Evolutionary conservation across 2,888 invertebrate genomes (phyloP).

Genomic region (Drosophila macrospina): DNA sequence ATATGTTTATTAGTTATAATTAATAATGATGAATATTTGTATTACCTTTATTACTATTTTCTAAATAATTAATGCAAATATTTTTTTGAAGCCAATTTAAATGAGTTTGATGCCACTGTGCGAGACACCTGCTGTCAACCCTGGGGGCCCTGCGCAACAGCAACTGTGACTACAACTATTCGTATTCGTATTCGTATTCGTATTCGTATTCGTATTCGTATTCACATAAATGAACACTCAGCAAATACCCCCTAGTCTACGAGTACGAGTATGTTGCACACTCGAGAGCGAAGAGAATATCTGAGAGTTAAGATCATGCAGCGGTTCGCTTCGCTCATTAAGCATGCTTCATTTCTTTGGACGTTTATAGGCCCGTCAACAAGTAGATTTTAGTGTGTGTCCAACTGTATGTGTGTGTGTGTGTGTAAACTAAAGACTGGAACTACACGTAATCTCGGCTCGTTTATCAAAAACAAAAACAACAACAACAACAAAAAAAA

Average conservation of each 20-base stretch:
- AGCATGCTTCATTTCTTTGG: slow-evolving; percentile 73
- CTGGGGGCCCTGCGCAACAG: slow-evolving; percentile 27
- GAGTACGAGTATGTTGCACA: background rate
- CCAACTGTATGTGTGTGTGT: no score
- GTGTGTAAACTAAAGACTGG: slow-evolving; percentile 17
- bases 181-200: no score
- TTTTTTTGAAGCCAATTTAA: background rate
- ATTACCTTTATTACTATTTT: no score
- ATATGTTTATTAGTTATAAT: no score
- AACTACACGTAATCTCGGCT: slow-evolving; percentile 62
- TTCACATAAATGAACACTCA: background rate
- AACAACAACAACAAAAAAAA: no score
- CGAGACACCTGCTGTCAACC: slow-evolving; percentile 49
- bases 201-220: background rate
- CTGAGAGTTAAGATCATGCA: slow-evolving; percentile 44
- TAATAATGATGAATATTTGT: no score
- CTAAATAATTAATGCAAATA: background rate
- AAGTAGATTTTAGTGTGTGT: slow-evolving; percentile 50
- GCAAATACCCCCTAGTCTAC: slow-evolving; percentile 2
- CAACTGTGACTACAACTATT: no score
- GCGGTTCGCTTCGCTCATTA: slow-evolving; percentile 62
- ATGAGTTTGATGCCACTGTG: slow-evolving; percentile 19
- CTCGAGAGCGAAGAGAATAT: slow-evolving; percentile 21
- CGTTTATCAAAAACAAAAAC: slow-evolving; percentile 64
- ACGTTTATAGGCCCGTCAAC: slow-evolving; percentile 73